These are phyloP conservation scores for Rhyacophila brunnea DNA, from an alignment of 1,140 invertebrate species.

Conservation along the genomic window DNA sequence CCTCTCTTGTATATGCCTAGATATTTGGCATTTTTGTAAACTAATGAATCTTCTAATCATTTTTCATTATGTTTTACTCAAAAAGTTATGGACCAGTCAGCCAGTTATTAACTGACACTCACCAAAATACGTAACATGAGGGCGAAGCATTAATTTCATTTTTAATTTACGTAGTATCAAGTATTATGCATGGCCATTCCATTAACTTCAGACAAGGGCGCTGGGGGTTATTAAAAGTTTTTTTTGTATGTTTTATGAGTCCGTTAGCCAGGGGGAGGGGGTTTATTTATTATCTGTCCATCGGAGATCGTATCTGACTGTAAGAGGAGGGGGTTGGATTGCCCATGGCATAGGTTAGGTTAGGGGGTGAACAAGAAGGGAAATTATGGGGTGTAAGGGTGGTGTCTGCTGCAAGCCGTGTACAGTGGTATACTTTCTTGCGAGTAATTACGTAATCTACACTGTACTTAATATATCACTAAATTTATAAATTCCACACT, in stretches of 20 bases:
- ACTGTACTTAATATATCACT: too few relatives aligned
- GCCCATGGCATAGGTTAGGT: neutral
- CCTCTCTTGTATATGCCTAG: too few relatives aligned
- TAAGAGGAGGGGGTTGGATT: slow-evolving; percentile 8
- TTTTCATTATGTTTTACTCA: too few relatives aligned
- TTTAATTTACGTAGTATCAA: slow-evolving; percentile 10
- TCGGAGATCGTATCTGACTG: slow-evolving; percentile 25
- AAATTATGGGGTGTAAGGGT: neutral
- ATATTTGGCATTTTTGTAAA: too few relatives aligned
- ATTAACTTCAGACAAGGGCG: slow-evolving; percentile 14
- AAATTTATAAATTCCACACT: too few relatives aligned
- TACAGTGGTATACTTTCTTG: too few relatives aligned
- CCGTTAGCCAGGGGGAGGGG: slow-evolving; percentile 7
- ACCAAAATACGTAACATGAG: neutral
- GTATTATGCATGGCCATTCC: slow-evolving; percentile 8
- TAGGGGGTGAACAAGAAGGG: neutral
- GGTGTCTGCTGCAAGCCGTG: neutral
- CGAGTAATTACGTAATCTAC: too few relatives aligned
- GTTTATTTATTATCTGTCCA: slow-evolving; percentile 28
- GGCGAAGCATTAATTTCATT: slow-evolving; percentile 9
- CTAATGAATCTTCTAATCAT: too few relatives aligned
- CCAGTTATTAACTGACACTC: too few relatives aligned
- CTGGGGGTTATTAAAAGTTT: slow-evolving; percentile 23
- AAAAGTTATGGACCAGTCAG: too few relatives aligned
- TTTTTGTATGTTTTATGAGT: slow-evolving; percentile 25